A percentile compares a stretch with the other conserved stretches of the same genome.
These are phyloP conservation scores for Panopea generosa DNA, from an alignment of 2,888 invertebrate species.

Conservation along the genomic window DNA sequence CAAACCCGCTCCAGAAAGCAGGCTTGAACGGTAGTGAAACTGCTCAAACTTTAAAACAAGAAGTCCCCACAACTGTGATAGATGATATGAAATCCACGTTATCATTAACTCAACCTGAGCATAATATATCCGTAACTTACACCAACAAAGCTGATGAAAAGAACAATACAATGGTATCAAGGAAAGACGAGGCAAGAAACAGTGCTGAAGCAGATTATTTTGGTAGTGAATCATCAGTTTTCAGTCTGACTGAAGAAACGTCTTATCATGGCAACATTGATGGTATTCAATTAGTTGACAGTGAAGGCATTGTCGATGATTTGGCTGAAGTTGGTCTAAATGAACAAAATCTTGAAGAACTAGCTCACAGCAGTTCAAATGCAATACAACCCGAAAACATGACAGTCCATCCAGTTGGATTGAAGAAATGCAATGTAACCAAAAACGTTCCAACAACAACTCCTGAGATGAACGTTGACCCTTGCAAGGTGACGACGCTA, in stretches of 20 bases:
- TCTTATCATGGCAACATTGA: background rate
- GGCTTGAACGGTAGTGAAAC: background rate
- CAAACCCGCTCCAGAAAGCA: background rate
- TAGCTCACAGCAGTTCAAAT: slow-evolving; percentile 1
- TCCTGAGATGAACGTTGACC: background rate
- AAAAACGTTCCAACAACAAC: background rate
- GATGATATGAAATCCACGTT: background rate
- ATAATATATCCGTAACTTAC: too few species aligned
- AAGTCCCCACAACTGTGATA: background rate
- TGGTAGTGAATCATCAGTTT: slow-evolving; percentile 26
- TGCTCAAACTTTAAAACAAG: slow-evolving; percentile 2
- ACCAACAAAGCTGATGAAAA: too few species aligned
- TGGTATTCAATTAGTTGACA: slow-evolving; percentile 14
- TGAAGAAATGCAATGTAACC: too few species aligned
- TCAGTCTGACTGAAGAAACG: background rate
- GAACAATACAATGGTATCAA: too few species aligned
- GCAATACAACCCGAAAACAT: background rate
- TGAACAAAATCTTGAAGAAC: slow-evolving; percentile 15
- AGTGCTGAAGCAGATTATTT: slow-evolving; percentile 3
- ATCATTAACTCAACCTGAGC: too few species aligned
- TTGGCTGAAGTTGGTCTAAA: slow-evolving; percentile 17
- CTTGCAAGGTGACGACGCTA: slow-evolving; percentile 13
- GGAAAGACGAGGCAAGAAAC: too few species aligned
- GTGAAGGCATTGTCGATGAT: slow-evolving; percentile 10
- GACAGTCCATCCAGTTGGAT: slow-evolving; percentile 16